Conservation (phyloP, 2,113 vertebrate genomes). For the Anser cygnoides region DNA sequence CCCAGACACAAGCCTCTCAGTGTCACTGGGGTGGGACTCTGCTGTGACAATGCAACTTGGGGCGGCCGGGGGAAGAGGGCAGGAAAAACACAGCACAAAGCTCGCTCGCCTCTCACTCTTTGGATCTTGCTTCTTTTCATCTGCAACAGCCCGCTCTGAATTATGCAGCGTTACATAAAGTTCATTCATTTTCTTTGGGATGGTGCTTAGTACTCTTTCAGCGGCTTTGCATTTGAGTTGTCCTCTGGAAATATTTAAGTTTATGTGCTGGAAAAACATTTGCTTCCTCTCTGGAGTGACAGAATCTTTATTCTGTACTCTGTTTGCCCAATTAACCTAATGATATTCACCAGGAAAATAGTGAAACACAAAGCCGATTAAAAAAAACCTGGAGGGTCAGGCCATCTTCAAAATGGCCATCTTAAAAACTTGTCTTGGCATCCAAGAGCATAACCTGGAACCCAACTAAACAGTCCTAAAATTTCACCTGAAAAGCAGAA, state of each 20-base stretch:
- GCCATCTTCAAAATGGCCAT: neutral
- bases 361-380: neutral
- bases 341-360: neutral
- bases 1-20: neutral
- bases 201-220: neutral
- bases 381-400: neutral
- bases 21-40: neutral
- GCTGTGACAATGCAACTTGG: neutral
- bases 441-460: neutral
- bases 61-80: rapidly evolving
- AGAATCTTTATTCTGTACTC: neutral
- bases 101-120: neutral
- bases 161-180: neutral
- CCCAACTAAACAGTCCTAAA: neutral
- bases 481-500: neutral
- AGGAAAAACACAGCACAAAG: neutral
- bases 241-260: neutral
- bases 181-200: neutral
- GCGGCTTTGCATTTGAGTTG: neutral
- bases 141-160: conserved; percentile 1
- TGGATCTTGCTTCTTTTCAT: neutral
- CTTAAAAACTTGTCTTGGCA: neutral
- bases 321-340: neutral
- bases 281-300: neutral
- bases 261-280: neutral